Evolutionary conservation across 2,888 invertebrate species (phyloP).

Genomic region (Hoplodrina blanda): DNA sequence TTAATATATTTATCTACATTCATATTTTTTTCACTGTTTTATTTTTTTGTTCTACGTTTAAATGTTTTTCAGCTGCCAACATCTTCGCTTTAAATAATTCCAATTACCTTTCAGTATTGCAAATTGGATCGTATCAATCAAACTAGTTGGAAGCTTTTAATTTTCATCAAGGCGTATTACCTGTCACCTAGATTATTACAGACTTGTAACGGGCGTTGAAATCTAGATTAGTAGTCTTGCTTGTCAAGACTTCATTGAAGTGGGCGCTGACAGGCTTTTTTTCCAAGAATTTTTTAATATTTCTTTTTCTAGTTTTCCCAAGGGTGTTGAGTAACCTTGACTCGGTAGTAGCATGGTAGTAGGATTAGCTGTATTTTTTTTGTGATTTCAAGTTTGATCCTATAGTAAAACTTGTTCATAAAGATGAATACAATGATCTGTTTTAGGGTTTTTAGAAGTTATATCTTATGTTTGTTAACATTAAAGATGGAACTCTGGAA

Average conservation of each 20-base stretch:
- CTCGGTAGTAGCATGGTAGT: background rate
- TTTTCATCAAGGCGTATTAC: conserved; percentile 8
- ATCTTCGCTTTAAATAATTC: conserved; percentile 42
- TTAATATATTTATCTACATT: background rate
- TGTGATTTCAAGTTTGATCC: too few species aligned
- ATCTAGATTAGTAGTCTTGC: conserved; percentile 21
- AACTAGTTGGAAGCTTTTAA: conserved; percentile 28
- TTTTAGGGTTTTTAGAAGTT: too few species aligned
- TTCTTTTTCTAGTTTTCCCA: background rate
- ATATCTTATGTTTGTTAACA: too few species aligned
- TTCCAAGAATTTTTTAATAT: background rate
- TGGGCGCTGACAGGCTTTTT: conserved; percentile 9
- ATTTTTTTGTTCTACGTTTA: background rate
- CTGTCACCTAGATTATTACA: conserved; percentile 40
- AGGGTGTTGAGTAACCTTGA: background rate
- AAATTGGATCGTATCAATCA: conserved; percentile 41
- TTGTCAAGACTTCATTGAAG: conserved; percentile 32
- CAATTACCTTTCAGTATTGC: conserved; percentile 22
- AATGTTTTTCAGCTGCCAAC: background rate
- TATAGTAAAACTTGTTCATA: too few species aligned
- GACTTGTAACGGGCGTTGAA: conserved; percentile 27
- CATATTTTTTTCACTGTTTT: too few species aligned
- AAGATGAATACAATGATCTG: too few species aligned
- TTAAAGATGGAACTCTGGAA: too few species aligned
- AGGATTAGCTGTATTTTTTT: too few species aligned